A percentile compares a stretch with the other conserved stretches of the same genome.
phyloP scores from a whole-genome alignment of 2,797 vertebrate genomes.

The Sebastes oblongus region DNA sequence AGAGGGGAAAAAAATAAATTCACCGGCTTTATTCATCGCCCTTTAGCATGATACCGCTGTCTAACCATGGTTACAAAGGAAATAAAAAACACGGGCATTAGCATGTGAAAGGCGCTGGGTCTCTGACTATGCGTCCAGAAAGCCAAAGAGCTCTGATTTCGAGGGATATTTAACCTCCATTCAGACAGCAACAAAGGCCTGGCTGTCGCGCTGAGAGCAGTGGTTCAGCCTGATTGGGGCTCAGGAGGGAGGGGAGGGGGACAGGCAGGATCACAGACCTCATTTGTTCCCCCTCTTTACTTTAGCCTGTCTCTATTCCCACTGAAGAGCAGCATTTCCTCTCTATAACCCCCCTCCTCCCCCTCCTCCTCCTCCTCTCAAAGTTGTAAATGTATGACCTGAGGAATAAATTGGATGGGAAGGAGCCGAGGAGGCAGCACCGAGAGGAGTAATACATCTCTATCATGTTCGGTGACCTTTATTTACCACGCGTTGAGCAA shows the following conservation, averaged over 20 bases:
- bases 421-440: constrained; percentile 63
- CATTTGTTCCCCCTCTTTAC: constrained; percentile 90
- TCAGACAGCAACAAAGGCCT: constrained; percentile 88
- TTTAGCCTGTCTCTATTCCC: constrained; percentile 87
- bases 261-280: constrained; percentile 85
- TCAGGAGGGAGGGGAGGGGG: constrained; percentile 33
- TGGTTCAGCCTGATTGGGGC: constrained; percentile 84
- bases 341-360: constrained; percentile 28
- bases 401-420: constrained; percentile 77
- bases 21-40: constrained; percentile 84
- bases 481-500: constrained; percentile 67
- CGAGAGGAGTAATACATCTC: constrained; percentile 72
- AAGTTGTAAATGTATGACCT: constrained; percentile 78
- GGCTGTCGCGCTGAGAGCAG: constrained; percentile 81
- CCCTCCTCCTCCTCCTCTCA: constrained; percentile 29
- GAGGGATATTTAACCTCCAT: constrained; percentile 91
- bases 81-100: constrained; percentile 84
- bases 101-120: constrained; percentile 88
- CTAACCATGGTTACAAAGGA: constrained; percentile 83
- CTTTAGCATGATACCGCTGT: constrained; percentile 86
- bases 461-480: constrained; percentile 77
- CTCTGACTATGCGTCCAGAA: constrained; percentile 85
- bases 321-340: constrained; percentile 83
- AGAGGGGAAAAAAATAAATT: constrained; percentile 78
- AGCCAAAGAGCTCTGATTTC: constrained; percentile 89